These are phyloP conservation scores for Patella ulyssiponensis DNA, from an alignment of 2,888 invertebrate species.

Conservation along the genomic window DNA sequence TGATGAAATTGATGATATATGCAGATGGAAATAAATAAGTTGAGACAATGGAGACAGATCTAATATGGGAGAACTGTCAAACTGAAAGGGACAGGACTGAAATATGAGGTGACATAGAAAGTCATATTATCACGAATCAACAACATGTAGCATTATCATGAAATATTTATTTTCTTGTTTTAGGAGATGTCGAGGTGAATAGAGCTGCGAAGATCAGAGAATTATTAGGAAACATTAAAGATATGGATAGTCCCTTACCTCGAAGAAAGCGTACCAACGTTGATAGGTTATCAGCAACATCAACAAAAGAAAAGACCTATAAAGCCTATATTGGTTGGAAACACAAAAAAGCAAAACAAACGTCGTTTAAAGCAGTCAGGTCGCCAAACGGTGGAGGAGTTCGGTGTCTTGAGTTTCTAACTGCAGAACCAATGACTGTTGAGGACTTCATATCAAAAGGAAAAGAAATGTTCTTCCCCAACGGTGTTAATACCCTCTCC, in stretches of 20 bases:
- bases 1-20: no score
- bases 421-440: background rate
- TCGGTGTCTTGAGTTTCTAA: background rate
- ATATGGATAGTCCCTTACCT: background rate
- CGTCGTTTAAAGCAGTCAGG: slow-evolving; percentile 2
- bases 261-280: background rate
- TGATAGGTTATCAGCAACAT: slow-evolving; percentile 2
- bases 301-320: slow-evolving; percentile 6
- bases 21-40: no score
- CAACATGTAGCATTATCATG: slow-evolving; percentile 6
- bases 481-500: slow-evolving; percentile 2
- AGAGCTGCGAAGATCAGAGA: background rate
- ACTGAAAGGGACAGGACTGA: no score
- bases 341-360: slow-evolving; percentile 6
- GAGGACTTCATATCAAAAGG: slow-evolving; percentile 6
- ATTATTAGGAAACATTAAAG: background rate
- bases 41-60: no score
- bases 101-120: background rate
- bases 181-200: background rate
- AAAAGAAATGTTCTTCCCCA: slow-evolving; percentile 4
- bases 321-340: background rate
- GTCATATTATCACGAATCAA: slow-evolving; percentile 3
- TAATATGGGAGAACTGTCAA: no score
- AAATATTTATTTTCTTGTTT: slow-evolving; percentile 3
- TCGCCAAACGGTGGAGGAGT: background rate